Percentiles rank a stretch among this genome's conserved stretches.
phyloP scores from a whole-genome alignment of 2,797 vertebrate species.

The Brachymystax lenok region DNA sequence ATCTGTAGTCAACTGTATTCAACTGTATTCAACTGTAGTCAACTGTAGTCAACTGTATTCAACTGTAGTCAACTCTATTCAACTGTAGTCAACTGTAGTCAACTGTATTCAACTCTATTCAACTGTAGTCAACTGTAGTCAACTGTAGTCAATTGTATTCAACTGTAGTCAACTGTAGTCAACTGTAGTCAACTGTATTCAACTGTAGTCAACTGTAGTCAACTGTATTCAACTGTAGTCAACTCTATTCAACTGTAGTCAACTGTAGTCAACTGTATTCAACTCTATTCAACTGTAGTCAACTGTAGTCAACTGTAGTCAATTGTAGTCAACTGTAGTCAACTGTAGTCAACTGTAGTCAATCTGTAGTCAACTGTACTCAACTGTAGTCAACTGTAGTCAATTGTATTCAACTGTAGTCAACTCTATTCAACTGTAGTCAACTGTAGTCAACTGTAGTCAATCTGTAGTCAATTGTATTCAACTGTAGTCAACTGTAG shows the following conservation, averaged over 20 bases:
- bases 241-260: not conserved
- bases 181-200: not conserved
- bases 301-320: not conserved
- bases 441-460: no score
- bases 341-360: no score
- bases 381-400: not conserved
- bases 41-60: not conserved
- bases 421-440: not conserved
- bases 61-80: not conserved
- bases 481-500: not conserved
- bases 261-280: not conserved
- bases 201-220: no score
- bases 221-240: no score
- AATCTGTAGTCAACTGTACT: not conserved
- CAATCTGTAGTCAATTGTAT: no score
- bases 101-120: no score
- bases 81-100: not conserved
- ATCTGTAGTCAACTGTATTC: no score
- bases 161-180: not conserved
- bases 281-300: not conserved
- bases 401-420: not conserved
- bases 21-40: not conserved
- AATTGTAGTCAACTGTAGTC: no score
- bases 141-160: not conserved
- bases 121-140: not conserved